phyloP scores from a whole-genome alignment of 2,797 vertebrate species.

The Pempheris klunzingeri region DNA sequence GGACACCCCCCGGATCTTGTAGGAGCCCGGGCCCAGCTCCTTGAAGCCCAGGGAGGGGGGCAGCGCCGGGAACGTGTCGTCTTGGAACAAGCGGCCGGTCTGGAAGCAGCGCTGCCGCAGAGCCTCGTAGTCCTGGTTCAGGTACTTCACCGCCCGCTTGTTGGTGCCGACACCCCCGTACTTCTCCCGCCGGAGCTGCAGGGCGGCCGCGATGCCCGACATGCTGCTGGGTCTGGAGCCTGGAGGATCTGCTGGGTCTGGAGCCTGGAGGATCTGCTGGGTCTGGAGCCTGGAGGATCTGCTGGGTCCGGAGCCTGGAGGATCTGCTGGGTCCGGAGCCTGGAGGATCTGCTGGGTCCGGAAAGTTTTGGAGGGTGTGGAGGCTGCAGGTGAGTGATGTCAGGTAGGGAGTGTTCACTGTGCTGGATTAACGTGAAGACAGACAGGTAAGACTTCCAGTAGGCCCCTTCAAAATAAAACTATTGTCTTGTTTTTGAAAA shows the following conservation, averaged over 20 bases:
- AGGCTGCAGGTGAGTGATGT: slow-evolving; percentile 24
- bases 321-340: neutral
- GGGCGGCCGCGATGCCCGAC: slow-evolving; percentile 82
- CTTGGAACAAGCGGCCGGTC: slow-evolving; percentile 83
- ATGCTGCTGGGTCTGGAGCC: slow-evolving; percentile 60
- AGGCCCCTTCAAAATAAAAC: slow-evolving; percentile 21
- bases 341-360: neutral
- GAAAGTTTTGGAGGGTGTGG: neutral
- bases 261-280: neutral
- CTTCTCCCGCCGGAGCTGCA: slow-evolving; percentile 76
- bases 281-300: neutral
- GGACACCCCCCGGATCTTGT: slow-evolving; percentile 78
- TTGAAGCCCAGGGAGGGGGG: slow-evolving; percentile 86
- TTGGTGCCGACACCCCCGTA: slow-evolving; percentile 82
- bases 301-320: neutral
- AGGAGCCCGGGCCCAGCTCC: slow-evolving; percentile 85
- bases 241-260: neutral
- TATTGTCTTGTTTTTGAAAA: too few relatives aligned
- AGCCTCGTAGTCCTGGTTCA: slow-evolving; percentile 86
- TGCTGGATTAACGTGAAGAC: too few relatives aligned
- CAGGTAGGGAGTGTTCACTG: neutral
- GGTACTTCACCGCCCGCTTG: slow-evolving; percentile 76
- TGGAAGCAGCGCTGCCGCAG: slow-evolving; percentile 83
- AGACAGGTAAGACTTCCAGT: slow-evolving; percentile 7
- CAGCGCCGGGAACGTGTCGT: slow-evolving; percentile 84